A percentile compares a stretch with the other conserved stretches of the same genome.
phyloP scores from a whole-genome alignment of 2,888 invertebrate genomes.

The Chymomyza fuscimana region DNA sequence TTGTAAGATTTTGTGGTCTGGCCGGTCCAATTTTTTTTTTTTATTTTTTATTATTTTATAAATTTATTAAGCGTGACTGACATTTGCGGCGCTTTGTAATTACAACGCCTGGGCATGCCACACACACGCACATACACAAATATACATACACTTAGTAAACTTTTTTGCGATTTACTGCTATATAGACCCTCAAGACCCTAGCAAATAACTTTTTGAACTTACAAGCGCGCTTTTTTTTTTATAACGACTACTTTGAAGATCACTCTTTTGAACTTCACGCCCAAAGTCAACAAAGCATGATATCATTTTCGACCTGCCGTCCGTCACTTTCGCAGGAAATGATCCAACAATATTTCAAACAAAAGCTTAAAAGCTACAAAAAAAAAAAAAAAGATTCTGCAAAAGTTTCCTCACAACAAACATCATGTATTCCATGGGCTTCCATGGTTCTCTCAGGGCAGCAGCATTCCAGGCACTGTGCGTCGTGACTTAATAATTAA shows the following conservation, averaged over 20 bases:
- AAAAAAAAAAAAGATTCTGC: constrained; percentile 5
- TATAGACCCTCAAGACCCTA: background rate
- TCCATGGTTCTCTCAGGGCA: background rate
- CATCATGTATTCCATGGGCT: constrained; percentile 4
- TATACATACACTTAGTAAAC: background rate
- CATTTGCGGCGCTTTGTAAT: constrained; percentile 57
- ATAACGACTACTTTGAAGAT: background rate
- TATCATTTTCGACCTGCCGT: constrained; percentile 55
- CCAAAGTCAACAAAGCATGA: constrained; percentile 37
- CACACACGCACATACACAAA: background rate
- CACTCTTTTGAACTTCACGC: background rate
- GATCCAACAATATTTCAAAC: constrained; percentile 49
- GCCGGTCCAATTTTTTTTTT: constrained; percentile 53
- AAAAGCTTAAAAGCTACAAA: constrained; percentile 18
- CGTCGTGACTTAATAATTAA: constrained; percentile 69
- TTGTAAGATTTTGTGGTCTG: constrained; percentile 51
- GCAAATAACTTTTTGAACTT: background rate
- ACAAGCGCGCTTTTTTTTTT: background rate
- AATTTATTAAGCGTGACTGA: constrained; percentile 73
- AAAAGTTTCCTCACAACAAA: too few species aligned
- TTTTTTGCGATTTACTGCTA: background rate
- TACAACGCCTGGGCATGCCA: constrained; percentile 59
- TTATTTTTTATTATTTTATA: constrained; percentile 36
- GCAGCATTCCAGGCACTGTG: constrained; percentile 23
- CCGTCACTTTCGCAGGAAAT: constrained; percentile 69